Percentiles rank a stretch among this genome's conserved stretches.
Conservation (phyloP, 2,797 vertebrate genomes). For the Sciurus carolinensis region DNA sequence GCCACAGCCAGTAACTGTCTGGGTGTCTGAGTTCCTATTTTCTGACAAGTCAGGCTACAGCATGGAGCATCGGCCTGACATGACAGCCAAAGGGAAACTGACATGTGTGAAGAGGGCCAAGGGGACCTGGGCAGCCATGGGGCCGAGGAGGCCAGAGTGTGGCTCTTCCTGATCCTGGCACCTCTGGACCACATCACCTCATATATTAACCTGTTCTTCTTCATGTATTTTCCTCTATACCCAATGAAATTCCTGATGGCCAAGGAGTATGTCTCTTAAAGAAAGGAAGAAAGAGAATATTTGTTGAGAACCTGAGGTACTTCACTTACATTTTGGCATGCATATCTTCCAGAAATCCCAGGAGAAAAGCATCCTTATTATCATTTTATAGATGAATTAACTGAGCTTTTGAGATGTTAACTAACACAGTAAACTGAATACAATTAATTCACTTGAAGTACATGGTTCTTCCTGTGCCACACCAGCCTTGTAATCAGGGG, state of each 20-base stretch:
- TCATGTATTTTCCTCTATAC: not conserved
- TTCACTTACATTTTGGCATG: not conserved
- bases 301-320: not conserved
- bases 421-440: not conserved
- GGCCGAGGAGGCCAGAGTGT: not conserved
- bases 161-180: not conserved
- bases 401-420: not conserved
- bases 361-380: not conserved
- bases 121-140: rapidly evolving
- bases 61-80: rapidly evolving
- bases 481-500: not conserved
- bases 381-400: not conserved
- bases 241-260: not conserved
- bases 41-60: not conserved
- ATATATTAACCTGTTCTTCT: not conserved
- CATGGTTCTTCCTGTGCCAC: rapidly evolving
- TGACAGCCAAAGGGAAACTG: not conserved
- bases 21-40: not conserved
- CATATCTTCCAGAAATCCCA: not conserved
- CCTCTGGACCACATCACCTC: rapidly evolving
- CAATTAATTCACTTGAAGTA: not conserved
- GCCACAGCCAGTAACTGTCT: not conserved
- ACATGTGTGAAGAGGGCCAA: rapidly evolving
- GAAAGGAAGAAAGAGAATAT: not conserved
- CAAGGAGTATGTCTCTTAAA: not conserved